Conservation (phyloP, 30 jellyfish, hydroid and myxozoan genomes). For the Aurelia sp. region DNA sequence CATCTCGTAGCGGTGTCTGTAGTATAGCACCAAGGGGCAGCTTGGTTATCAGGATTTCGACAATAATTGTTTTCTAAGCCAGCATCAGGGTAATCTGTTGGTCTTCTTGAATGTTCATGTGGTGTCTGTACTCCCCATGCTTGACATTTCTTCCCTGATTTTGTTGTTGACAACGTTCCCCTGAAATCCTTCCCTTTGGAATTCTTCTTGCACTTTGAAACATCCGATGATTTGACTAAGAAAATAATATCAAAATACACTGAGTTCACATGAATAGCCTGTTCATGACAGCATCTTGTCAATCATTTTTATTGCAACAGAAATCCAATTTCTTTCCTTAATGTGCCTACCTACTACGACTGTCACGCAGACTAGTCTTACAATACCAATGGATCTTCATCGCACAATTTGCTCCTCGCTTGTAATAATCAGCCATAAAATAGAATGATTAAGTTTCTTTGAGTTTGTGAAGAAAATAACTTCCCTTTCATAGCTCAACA, state of each 20-base stretch:
- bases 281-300: too few relatives aligned
- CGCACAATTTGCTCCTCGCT: too few relatives aligned
- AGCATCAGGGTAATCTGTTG: neutral
- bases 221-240: neutral
- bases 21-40: constrained; percentile 27
- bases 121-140: constrained; percentile 22
- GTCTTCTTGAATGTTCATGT: neutral
- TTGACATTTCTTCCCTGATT: constrained; percentile 15
- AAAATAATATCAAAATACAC: neutral
- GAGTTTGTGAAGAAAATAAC: too few relatives aligned
- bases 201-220: neutral
- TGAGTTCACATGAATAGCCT: too few relatives aligned
- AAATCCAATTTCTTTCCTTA: too few relatives aligned
- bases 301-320: too few relatives aligned
- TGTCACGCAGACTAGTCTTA: too few relatives aligned
- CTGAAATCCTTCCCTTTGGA: neutral
- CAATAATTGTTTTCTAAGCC: constrained; percentile 1
- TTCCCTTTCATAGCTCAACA: too few relatives aligned
- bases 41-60: constrained; percentile 13
- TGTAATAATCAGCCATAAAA: too few relatives aligned
- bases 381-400: too few relatives aligned
- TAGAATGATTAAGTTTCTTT: too few relatives aligned
- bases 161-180: constrained; percentile 2
- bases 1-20: neutral
- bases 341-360: too few relatives aligned